phyloP scores from a whole-genome alignment of 2,113 vertebrate species.

The Mobula birostris region DNA sequence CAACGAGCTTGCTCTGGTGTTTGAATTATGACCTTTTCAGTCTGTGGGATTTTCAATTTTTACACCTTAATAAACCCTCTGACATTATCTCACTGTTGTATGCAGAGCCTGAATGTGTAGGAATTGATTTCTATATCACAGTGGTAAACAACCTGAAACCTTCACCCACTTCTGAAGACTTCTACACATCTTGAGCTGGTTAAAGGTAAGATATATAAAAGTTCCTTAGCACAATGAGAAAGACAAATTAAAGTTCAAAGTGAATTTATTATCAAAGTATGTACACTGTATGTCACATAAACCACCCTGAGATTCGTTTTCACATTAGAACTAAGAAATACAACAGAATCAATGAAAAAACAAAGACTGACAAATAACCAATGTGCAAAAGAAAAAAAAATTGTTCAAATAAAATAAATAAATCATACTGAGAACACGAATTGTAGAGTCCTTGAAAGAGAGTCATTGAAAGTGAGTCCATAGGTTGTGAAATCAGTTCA shows the following conservation, averaged over 20 bases:
- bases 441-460: too few species aligned
- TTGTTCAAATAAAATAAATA: too few species aligned
- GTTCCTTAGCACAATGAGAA: not conserved
- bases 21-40: not conserved
- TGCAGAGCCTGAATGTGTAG: not conserved
- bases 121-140: not conserved
- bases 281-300: too few species aligned
- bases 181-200: not conserved
- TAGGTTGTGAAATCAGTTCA: too few species aligned
- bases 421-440: too few species aligned
- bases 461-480: too few species aligned
- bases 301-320: too few species aligned
- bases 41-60: not conserved
- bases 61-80: not conserved
- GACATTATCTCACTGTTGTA: not conserved
- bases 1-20: not conserved
- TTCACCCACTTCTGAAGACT: not conserved
- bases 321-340: too few species aligned
- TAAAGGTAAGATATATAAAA: not conserved
- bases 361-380: too few species aligned
- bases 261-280: too few species aligned
- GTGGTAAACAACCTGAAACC: not conserved
- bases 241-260: not conserved
- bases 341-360: too few species aligned
- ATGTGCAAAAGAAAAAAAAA: too few species aligned